A percentile compares a stretch with the other conserved stretches of the same genome.
phyloP scores from a whole-genome alignment of 2,113 vertebrate genomes.

The Eulemur rufifrons region DNA sequence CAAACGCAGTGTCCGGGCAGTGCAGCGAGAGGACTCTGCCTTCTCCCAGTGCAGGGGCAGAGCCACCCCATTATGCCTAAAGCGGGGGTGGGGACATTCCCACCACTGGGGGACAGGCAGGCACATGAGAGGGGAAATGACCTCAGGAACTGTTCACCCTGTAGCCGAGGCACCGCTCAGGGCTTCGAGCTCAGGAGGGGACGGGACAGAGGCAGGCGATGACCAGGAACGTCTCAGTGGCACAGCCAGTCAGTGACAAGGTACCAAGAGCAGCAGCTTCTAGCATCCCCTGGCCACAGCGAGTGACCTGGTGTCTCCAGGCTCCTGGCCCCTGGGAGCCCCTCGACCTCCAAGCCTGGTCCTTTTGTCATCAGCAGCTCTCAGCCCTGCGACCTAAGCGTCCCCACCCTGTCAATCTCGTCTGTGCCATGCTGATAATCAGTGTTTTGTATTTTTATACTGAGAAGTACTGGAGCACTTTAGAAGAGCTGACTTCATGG shows the following conservation, averaged over 20 bases:
- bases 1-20: not conserved
- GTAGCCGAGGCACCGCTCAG: not conserved
- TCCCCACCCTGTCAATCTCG: fast-evolving
- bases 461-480: conserved; percentile 80
- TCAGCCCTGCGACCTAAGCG: not conserved
- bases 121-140: not conserved
- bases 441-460: conserved; percentile 79
- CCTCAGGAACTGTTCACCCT: not conserved
- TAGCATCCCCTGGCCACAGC: not conserved
- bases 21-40: too few relatives aligned
- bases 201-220: not conserved
- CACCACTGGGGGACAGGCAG: fast-evolving
- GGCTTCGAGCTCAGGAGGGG: not conserved
- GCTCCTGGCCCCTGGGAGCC: not conserved
- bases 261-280: not conserved
- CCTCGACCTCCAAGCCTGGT: not conserved
- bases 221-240: not conserved
- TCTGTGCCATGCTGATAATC: conserved; percentile 77
- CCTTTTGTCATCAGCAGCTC: not conserved
- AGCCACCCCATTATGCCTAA: too few relatives aligned
- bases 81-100: not conserved
- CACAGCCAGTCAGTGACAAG: not conserved
- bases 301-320: not conserved
- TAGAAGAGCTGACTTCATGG: conserved; percentile 67
- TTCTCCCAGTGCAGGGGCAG: not conserved